phyloP scores from a whole-genome alignment of 2,797 vertebrate genomes.

The Muscicapa striata region DNA sequence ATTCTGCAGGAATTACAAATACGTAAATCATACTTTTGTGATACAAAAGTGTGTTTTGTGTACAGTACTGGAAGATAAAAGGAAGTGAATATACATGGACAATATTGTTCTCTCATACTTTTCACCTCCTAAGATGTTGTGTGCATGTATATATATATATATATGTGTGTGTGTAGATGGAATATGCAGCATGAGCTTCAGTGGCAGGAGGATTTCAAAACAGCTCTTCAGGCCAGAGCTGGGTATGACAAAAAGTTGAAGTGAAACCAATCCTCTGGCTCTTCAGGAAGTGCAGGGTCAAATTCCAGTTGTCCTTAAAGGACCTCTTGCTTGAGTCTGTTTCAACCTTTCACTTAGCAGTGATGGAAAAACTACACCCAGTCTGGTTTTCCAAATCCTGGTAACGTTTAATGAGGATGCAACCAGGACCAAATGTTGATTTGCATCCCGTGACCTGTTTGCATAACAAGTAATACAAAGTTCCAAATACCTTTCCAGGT shows the following conservation, averaged over 20 bases:
- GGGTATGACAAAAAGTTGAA: conserved; percentile 15
- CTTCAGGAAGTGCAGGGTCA: conserved; percentile 48
- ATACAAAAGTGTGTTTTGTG: not conserved
- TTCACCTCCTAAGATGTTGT: not conserved
- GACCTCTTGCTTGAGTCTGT: conserved; percentile 8
- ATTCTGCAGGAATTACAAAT: not conserved
- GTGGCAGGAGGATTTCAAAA: conserved; percentile 34
- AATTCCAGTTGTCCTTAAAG: conserved; percentile 51
- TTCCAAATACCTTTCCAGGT: conserved; percentile 11
- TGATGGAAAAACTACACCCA: conserved; percentile 43
- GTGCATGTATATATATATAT: not conserved
- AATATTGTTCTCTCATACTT: not conserved
- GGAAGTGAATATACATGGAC: not conserved
- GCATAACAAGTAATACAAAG: conserved; percentile 2
- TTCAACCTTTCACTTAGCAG: not conserved
- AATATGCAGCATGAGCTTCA: not conserved
- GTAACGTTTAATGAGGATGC: conserved; percentile 7
- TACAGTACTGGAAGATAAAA: not conserved
- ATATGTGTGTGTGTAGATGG: not conserved
- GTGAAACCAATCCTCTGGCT: conserved; percentile 29
- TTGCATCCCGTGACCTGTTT: not conserved
- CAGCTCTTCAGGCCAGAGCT: not conserved
- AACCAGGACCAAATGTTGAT: conserved; percentile 20
- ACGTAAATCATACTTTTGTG: not conserved
- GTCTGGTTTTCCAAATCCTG: conserved; percentile 36